phyloP scores from a whole-genome alignment of 2,113 vertebrate genomes.

The Thalassarche chlororhynchos region DNA sequence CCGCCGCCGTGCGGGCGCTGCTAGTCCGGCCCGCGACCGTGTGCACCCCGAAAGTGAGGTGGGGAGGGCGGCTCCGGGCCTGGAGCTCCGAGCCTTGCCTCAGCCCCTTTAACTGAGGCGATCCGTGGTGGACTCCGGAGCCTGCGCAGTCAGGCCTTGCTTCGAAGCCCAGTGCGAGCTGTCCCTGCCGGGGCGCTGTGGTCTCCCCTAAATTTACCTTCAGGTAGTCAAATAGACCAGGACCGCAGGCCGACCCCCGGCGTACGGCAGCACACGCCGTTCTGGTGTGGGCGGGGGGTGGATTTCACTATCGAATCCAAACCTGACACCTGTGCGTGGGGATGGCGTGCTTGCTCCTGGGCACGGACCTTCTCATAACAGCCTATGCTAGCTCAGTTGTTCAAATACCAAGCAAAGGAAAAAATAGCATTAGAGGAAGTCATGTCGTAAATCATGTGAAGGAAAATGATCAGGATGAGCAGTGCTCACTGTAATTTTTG shows the following conservation, averaged over 20 bases:
- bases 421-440: neutral
- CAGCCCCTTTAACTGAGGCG: fast-evolving
- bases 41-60: too few species aligned
- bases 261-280: fast-evolving
- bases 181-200: fast-evolving
- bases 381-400: neutral
- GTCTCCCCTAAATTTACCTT: neutral
- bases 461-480: neutral
- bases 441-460: neutral
- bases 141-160: fast-evolving
- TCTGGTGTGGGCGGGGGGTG: fast-evolving
- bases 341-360: fast-evolving
- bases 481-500: neutral
- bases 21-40: too few species aligned
- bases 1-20: too few species aligned
- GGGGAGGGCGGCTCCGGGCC: too few species aligned
- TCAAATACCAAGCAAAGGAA: neutral
- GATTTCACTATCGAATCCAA: neutral
- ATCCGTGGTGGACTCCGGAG: too few species aligned
- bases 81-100: too few species aligned
- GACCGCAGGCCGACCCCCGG: fast-evolving
- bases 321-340: fast-evolving
- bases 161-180: fast-evolving
- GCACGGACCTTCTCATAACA: fast-evolving
- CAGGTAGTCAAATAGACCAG: too few species aligned